These are phyloP conservation scores for Naja naja DNA, from an alignment of 2,113 vertebrate genomes.

Conservation along the genomic window DNA sequence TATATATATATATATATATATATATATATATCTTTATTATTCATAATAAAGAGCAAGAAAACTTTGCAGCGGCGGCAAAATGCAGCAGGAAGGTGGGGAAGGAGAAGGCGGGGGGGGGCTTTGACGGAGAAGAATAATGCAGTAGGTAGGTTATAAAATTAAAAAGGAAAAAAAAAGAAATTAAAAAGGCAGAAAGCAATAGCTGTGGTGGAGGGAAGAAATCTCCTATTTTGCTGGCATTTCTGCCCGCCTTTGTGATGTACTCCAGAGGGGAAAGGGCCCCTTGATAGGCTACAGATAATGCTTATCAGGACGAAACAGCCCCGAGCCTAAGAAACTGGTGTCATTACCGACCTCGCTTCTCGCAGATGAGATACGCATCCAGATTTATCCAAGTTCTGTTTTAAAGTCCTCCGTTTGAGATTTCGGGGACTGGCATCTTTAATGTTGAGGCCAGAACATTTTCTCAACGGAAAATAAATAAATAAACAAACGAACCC, in stretches of 20 bases:
- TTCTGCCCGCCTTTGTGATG: slow-evolving; percentile 75
- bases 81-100: slow-evolving; percentile 22
- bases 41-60: slow-evolving; percentile 39
- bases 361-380: slow-evolving; percentile 64
- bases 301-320: slow-evolving; percentile 76
- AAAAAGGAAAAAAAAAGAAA: slow-evolving; percentile 13
- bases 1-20: too few relatives aligned
- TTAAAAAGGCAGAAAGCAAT: slow-evolving; percentile 42
- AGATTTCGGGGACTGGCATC: slow-evolving; percentile 35
- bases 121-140: slow-evolving; percentile 62
- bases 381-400: slow-evolving; percentile 57
- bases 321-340: slow-evolving; percentile 73
- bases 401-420: slow-evolving; percentile 6
- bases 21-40: too few relatives aligned
- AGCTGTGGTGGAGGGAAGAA: background rate
- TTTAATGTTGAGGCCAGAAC: background rate
- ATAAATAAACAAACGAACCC: background rate
- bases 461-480: background rate
- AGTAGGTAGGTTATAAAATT: slow-evolving; percentile 51
- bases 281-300: slow-evolving; percentile 73
- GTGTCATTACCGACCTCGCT: slow-evolving; percentile 76
- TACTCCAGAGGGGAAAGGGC: slow-evolving; percentile 67
- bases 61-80: slow-evolving; percentile 36
- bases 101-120: slow-evolving; percentile 30
- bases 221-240: slow-evolving; percentile 67